These are phyloP conservation scores for Scyliorhinus canicula DNA, from an alignment of 2,797 vertebrate genomes.

Conservation along the genomic window DNA sequence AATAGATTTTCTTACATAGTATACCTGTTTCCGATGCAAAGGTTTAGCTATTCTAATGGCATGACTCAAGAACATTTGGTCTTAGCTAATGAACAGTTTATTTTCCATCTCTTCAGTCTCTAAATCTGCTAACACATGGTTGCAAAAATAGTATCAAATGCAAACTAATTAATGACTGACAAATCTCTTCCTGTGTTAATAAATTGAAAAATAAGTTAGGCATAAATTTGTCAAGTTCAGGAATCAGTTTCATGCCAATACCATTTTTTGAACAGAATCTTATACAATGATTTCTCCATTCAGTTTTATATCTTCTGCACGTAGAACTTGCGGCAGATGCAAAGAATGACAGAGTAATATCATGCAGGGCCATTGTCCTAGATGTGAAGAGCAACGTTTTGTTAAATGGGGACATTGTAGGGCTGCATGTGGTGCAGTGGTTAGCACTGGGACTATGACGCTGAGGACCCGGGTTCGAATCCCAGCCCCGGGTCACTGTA, in stretches of 20 bases:
- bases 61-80: not conserved
- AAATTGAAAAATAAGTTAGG: not conserved
- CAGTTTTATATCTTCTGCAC: not conserved
- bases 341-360: not conserved
- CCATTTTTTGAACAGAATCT: not conserved
- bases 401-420: not conserved
- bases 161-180: not conserved
- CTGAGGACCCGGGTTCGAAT: no score
- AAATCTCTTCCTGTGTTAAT: not conserved
- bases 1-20: slow-evolving; percentile 19
- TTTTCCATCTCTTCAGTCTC: not conserved
- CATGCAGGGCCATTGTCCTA: not conserved
- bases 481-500: no score
- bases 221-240: not conserved
- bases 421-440: no score
- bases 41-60: not conserved
- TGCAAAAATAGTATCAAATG: slow-evolving; percentile 16
- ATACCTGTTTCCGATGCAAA: not conserved
- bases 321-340: not conserved
- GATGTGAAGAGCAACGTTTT: not conserved
- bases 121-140: not conserved
- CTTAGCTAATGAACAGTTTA: not conserved
- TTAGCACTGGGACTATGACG: no score
- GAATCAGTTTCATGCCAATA: not conserved
- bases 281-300: not conserved